These are phyloP conservation scores for Halocynthia roretzi DNA, from an alignment of 23 tunicate genomes.

Conservation along the genomic window DNA sequence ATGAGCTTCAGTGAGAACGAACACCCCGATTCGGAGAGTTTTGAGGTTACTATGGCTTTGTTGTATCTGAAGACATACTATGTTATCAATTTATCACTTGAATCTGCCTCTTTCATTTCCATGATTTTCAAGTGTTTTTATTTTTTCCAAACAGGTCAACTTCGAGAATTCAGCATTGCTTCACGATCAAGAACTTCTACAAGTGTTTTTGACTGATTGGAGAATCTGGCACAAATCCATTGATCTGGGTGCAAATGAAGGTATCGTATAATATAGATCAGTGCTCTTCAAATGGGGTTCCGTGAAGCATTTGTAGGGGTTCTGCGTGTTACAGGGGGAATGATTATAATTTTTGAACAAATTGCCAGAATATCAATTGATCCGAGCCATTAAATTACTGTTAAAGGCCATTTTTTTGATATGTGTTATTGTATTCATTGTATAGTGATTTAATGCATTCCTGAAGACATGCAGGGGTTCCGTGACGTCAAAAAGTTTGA, in stretches of 20 bases:
- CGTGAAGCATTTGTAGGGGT: not conserved
- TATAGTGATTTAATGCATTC: too few relatives aligned
- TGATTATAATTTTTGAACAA: too few relatives aligned
- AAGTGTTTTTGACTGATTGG: conserved; percentile 70
- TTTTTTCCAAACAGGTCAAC: conserved; percentile 36
- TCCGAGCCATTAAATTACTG: too few relatives aligned
- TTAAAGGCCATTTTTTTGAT: too few relatives aligned
- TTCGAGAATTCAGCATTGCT: conserved; percentile 54
- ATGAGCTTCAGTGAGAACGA: not conserved
- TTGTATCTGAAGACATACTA: not conserved
- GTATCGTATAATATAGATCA: conserved; percentile 24
- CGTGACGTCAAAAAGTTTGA: not conserved
- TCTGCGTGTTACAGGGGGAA: too few relatives aligned
- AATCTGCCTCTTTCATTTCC: too few relatives aligned
- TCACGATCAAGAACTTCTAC: conserved; percentile 58
- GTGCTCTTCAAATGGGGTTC: not conserved
- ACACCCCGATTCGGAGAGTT: not conserved
- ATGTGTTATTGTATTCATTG: too few relatives aligned
- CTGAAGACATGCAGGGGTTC: too few relatives aligned
- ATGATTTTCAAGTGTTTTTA: too few relatives aligned
- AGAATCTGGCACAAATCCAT: conserved; percentile 73
- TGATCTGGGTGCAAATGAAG: conserved; percentile 20
- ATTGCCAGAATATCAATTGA: too few relatives aligned
- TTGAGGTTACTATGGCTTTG: conserved; percentile 5
- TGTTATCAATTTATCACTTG: too few relatives aligned